Conservation (phyloP, 2,797 vertebrate species). For the Neostethus bicornis region DNA sequence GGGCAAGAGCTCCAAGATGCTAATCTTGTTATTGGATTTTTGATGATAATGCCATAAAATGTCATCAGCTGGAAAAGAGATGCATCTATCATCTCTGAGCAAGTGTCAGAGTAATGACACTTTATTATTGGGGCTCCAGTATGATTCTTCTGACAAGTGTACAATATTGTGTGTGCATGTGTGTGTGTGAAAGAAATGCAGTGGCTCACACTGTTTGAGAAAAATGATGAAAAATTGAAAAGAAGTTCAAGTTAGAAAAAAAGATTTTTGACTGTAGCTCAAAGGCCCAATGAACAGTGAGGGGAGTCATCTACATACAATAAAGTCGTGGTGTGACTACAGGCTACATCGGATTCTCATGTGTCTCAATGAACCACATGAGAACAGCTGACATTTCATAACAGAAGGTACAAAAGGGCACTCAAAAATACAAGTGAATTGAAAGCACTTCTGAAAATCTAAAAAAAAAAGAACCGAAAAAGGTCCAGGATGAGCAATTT, state of each 20-base stretch:
- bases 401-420: constrained; percentile 31
- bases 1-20: constrained; percentile 65
- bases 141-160: constrained; percentile 45
- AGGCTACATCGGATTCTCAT: constrained; percentile 31
- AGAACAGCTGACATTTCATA: constrained; percentile 61
- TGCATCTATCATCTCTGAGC: constrained; percentile 72
- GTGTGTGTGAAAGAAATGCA: neutral
- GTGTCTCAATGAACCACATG: constrained; percentile 38
- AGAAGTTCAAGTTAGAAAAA: constrained; percentile 3
- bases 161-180: constrained; percentile 39
- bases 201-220: constrained; percentile 21
- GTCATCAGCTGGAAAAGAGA: constrained; percentile 71
- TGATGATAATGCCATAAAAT: constrained; percentile 78
- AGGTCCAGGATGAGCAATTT: constrained; percentile 6
- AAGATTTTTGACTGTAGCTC: constrained; percentile 21
- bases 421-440: constrained; percentile 39
- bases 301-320: constrained; percentile 36
- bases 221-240: constrained; percentile 18
- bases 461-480: constrained; percentile 15
- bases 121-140: constrained; percentile 65
- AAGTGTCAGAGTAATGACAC: constrained; percentile 73
- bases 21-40: constrained; percentile 80
- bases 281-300: constrained; percentile 40
- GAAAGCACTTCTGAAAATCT: constrained; percentile 25
- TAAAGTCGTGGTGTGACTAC: constrained; percentile 43